Conservation (phyloP, 1,140 invertebrate species). For the Orius insidiosus region DNA sequence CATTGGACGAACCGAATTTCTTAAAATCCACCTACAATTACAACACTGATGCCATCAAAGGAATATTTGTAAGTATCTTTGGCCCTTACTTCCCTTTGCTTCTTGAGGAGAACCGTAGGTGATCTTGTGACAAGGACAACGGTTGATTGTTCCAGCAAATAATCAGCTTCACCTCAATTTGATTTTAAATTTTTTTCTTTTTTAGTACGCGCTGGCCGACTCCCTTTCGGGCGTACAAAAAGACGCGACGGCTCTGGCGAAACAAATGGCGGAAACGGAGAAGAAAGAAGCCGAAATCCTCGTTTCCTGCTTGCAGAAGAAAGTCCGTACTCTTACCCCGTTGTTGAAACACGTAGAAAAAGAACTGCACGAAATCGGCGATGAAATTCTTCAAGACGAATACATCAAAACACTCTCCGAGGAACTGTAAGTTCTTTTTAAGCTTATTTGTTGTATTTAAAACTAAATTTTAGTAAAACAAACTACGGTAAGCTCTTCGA, state of each 20-base stretch:
- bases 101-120: no score
- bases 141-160: no score
- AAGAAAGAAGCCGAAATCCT: no score
- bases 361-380: constrained; percentile 38
- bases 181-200: no score
- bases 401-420: constrained; percentile 43
- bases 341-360: neutral
- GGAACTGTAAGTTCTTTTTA: constrained; percentile 32
- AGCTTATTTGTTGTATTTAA: neutral
- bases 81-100: no score
- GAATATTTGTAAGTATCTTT: constrained; percentile 31
- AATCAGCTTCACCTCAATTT: no score
- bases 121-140: no score
- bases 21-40: constrained; percentile 43
- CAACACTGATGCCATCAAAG: constrained; percentile 41
- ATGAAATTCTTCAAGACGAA: constrained; percentile 46
- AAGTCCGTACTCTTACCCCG: neutral
- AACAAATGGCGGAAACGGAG: no score
- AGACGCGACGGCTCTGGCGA: no score
- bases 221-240: no score
- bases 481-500: constrained; percentile 4
- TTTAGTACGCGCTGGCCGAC: no score
- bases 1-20: constrained; percentile 43
- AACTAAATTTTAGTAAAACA: constrained; percentile 13
- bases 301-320: neutral